phyloP scores from a whole-genome alignment of 2,797 vertebrate genomes.

The Channa striata region DNA sequence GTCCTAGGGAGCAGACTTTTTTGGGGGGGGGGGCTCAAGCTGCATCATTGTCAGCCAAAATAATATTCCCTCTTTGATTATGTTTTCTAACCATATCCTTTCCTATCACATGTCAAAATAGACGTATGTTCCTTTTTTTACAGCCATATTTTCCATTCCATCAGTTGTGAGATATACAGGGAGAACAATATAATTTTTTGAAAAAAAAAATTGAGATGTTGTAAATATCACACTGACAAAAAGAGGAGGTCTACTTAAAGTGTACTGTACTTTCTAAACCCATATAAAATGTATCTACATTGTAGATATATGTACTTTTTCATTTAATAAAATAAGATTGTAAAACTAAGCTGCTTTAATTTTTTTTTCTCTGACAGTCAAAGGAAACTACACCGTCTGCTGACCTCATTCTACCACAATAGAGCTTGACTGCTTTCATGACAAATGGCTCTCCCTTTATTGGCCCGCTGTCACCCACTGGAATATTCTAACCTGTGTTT shows the following conservation, averaged over 20 bases:
- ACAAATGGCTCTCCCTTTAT: constrained; percentile 41
- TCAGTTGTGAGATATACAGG: constrained; percentile 69
- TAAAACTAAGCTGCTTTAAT: constrained; percentile 32
- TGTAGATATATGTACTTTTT: constrained; percentile 85
- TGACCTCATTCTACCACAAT: constrained; percentile 33
- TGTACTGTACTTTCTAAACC: constrained; percentile 89
- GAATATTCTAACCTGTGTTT: constrained; percentile 58
- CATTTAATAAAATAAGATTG: constrained; percentile 85
- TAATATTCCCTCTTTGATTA: constrained; percentile 37
- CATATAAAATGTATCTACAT: constrained; percentile 84
- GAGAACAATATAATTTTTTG: constrained; percentile 66
- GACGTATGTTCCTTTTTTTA: constrained; percentile 67
- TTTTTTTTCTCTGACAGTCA: constrained; percentile 24
- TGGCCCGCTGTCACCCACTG: constrained; percentile 25
- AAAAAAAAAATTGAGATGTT: constrained; percentile 50
- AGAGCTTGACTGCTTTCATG: constrained; percentile 28
- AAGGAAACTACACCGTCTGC: constrained; percentile 29
- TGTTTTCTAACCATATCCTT: constrained; percentile 55
- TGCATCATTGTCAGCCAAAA: constrained; percentile 36
- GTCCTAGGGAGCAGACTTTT: constrained; percentile 41
- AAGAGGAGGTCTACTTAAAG: constrained; percentile 82
- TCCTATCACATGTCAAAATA: constrained; percentile 54
- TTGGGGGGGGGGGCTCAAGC: constrained; percentile 38
- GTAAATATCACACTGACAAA: constrained; percentile 82
- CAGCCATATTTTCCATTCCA: constrained; percentile 73